Conservation (phyloP, 1,140 invertebrate genomes). For the Pomacea maculata region DNA sequence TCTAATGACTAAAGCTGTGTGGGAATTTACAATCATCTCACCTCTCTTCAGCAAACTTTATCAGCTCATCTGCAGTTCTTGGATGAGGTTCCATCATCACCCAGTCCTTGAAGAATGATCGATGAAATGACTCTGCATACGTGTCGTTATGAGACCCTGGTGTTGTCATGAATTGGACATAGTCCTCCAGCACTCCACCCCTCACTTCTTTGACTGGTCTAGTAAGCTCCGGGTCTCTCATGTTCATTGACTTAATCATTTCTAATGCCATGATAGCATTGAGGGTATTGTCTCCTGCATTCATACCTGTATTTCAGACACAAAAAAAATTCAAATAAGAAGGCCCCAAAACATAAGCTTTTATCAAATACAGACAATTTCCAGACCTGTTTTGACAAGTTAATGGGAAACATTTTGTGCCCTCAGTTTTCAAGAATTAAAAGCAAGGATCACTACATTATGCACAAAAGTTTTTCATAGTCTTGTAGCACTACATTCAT, state of each 20-base stretch:
- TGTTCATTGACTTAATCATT: slow-evolving; percentile 44
- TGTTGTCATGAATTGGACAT: slow-evolving; percentile 60
- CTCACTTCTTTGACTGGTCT: slow-evolving; percentile 39
- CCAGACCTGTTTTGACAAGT: no score
- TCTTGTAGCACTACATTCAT: background rate
- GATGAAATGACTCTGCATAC: slow-evolving; percentile 57
- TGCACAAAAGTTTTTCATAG: no score
- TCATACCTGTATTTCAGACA: slow-evolving; percentile 47
- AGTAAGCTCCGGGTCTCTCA: slow-evolving; percentile 37
- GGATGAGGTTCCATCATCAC: slow-evolving; percentile 26
- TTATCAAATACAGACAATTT: no score
- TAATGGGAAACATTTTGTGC: no score
- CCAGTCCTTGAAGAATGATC: slow-evolving; percentile 59
- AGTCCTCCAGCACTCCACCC: slow-evolving; percentile 47
- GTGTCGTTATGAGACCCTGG: slow-evolving; percentile 55
- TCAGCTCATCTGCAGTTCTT: slow-evolving; percentile 35
- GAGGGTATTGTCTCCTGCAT: slow-evolving; percentile 56
- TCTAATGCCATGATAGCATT: slow-evolving; percentile 49
- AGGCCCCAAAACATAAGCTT: background rate
- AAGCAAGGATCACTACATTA: no score
- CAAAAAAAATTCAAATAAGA: background rate
- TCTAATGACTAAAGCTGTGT: background rate
- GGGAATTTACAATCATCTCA: background rate
- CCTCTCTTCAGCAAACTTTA: slow-evolving; percentile 54
- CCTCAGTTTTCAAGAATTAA: no score